phyloP scores from a whole-genome alignment of 2,888 invertebrate species.

The Idaea biselata region DNA sequence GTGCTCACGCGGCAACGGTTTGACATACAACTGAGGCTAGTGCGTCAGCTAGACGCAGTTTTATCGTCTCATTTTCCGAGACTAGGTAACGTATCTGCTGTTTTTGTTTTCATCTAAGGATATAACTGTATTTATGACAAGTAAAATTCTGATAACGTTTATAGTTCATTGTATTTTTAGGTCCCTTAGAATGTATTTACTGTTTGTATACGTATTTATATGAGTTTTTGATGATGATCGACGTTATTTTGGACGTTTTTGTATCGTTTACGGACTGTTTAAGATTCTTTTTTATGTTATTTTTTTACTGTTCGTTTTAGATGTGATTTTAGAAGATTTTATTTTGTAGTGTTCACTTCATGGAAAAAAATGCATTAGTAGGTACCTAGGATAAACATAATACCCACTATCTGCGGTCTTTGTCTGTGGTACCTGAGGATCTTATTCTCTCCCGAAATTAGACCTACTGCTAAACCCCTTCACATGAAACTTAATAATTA shows the following conservation, averaged over 20 bases:
- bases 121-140: slow-evolving; percentile 5
- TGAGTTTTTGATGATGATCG: not conserved
- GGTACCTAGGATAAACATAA: not conserved
- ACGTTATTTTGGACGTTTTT: not conserved
- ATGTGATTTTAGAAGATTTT: not conserved
- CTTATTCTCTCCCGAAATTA: slow-evolving; percentile 21
- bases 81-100: too few species aligned
- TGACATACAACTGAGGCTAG: too few species aligned
- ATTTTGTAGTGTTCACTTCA: too few species aligned
- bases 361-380: too few species aligned
- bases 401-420: not conserved
- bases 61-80: too few species aligned
- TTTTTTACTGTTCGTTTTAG: not conserved
- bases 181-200: not conserved
- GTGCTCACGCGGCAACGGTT: too few species aligned
- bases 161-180: not conserved
- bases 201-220: not conserved
- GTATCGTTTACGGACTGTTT: not conserved
- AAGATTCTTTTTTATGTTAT: not conserved
- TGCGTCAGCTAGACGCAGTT: too few species aligned
- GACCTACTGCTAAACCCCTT: slow-evolving; percentile 23
- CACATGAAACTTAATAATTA: slow-evolving; percentile 50
- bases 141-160: slow-evolving; percentile 5
- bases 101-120: too few species aligned
- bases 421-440: not conserved